Base-by-base conservation (phyloP, 2,797 vertebrate species). In the Aeoliscus strigatus region DNA sequence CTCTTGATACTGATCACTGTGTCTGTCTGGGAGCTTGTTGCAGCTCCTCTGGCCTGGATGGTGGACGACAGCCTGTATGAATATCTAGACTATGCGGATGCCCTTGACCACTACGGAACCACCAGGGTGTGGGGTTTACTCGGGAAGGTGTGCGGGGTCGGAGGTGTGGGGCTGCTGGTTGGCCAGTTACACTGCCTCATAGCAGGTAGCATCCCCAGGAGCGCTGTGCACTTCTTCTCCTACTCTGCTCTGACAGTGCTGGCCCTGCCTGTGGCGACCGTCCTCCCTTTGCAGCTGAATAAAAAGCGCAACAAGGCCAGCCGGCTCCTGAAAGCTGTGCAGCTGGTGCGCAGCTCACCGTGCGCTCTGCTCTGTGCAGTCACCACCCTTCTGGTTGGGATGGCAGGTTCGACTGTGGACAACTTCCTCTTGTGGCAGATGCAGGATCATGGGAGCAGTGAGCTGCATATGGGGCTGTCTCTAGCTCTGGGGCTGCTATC, bases 401-500 rank as follows among this genome's bases (percentile, higher is more conserved):
- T 59, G 0, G 73, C 77, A 0, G 8, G 52, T 17, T 88, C 93
- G 0, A 27, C 72, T 0, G 71, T 84, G 21, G 87, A 90, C 5
- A 88, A 91, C 81, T 96, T 94, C 44, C 85, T 96, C 1, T 84
- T 92, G 47, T 96, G 93, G 94, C 85, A 91, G 79, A 93, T 95
- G 91, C 67, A 91, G 73, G 92, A 94, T 43, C 75, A 52, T 0
- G 86, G 87, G 27, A 81, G 92, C 58, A 47, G 53, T 0, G 89
- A 94, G 73, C 76, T 93, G 27, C 89, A 87, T 66, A 91, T 94
- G 91, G 94, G 90, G 1, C 30, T 87, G 27, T 70, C 80, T 0
- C 75, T 93, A 0, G 69, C 88, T 0, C 5, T 88, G 1, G 81
- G 79, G n/a, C 72, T 88, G 10, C 53, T 94, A 13, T 87, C 86